A percentile compares a stretch with the other conserved stretches of the same genome.
phyloP scores from a whole-genome alignment of 2,113 vertebrate species.

The Chascanopsetta lugubris region DNA sequence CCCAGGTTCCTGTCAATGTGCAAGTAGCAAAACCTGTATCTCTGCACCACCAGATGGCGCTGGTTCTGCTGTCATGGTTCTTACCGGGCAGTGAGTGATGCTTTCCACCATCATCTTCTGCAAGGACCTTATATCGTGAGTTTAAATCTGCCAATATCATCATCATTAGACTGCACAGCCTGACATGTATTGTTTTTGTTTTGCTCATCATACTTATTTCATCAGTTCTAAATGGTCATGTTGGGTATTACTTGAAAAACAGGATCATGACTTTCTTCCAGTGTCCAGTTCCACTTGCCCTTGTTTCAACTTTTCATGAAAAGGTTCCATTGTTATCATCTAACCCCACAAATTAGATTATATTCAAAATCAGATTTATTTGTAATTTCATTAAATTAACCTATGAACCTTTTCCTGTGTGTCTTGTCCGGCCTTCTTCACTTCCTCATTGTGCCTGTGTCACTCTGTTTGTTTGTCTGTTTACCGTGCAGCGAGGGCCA shows the following conservation, averaged over 20 bases:
- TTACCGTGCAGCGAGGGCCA: constrained; percentile 84
- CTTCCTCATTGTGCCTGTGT: background rate
- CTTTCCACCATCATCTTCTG: constrained; percentile 87
- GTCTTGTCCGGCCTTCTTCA: background rate
- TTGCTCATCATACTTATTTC: too few relatives aligned
- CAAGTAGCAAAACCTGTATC: constrained; percentile 78
- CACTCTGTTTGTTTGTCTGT: background rate
- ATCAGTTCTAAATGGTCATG: too few relatives aligned
- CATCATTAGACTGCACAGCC: too few relatives aligned
- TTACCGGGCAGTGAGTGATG: constrained; percentile 93
- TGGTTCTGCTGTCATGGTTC: constrained; percentile 87
- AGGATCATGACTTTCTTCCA: too few relatives aligned
- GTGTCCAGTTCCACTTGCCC: too few relatives aligned
- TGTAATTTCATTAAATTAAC: constrained; percentile 1
- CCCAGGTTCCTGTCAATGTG: constrained; percentile 80
- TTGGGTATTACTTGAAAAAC: too few relatives aligned
- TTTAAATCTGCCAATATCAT: constrained; percentile 31
- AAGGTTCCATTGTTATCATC: too few relatives aligned
- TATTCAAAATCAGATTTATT: too few relatives aligned
- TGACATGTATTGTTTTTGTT: too few relatives aligned
- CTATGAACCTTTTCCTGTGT: background rate
- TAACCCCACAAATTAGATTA: constrained; percentile 22
- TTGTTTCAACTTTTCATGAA: too few relatives aligned
- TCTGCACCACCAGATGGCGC: constrained; percentile 86
- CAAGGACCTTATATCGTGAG: constrained; percentile 91